phyloP scores from a whole-genome alignment of 2,113 vertebrate genomes.

The Carassius auratus region DNA sequence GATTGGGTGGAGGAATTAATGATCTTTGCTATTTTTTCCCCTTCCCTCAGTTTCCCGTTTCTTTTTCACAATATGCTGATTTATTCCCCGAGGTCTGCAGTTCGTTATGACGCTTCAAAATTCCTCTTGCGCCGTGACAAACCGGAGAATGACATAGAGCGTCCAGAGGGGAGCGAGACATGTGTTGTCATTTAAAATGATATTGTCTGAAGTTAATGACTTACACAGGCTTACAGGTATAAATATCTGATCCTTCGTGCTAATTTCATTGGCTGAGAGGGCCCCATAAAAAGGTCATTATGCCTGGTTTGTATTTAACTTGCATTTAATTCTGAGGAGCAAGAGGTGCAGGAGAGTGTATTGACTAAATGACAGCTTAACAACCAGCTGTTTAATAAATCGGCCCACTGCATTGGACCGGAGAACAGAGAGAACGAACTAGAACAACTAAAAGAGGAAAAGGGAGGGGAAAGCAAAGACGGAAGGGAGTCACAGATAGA shows the following conservation, averaged over 20 bases:
- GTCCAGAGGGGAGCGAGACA: conserved; percentile 64
- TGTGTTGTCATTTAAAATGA: conserved; percentile 74
- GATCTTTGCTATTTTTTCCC: conserved; percentile 47
- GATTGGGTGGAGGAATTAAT: conserved; percentile 20
- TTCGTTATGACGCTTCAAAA: conserved; percentile 69
- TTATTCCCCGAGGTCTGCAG: conserved; percentile 67
- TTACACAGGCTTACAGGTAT: conserved; percentile 68
- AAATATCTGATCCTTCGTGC: conserved; percentile 66
- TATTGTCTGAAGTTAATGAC: conserved; percentile 73
- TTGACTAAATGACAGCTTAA: conserved; percentile 80
- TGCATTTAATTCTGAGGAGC: conserved; percentile 75
- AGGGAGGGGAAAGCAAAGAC: conserved; percentile 60
- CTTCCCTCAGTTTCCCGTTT: conserved; percentile 42
- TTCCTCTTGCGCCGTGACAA: conserved; percentile 65
- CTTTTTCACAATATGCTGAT: conserved; percentile 47
- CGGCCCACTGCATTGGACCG: conserved; percentile 67
- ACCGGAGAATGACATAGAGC: conserved; percentile 61
- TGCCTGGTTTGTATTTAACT: conserved; percentile 81
- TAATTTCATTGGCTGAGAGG: conserved; percentile 73
- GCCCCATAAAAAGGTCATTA: conserved; percentile 78
- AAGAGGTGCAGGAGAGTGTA: conserved; percentile 67
- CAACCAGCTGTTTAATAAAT: conserved; percentile 72
- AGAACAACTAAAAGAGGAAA: conserved; percentile 32
- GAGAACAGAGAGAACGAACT: conserved; percentile 41
- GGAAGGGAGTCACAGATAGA: conserved; percentile 6